Conservation (phyloP, 2,888 invertebrate genomes). For the Trichopria drosophilae region DNA sequence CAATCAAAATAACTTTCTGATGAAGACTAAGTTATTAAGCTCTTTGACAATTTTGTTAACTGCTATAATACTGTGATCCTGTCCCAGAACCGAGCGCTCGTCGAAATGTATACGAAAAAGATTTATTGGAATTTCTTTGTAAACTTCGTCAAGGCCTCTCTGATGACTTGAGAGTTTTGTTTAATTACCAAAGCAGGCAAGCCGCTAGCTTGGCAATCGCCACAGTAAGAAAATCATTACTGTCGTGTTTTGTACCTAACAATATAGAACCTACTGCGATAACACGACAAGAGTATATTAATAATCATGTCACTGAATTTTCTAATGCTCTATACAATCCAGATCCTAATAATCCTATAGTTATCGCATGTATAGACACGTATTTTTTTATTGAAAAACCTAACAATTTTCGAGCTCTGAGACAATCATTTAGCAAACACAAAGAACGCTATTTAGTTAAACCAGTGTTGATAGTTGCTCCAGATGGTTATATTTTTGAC, state of each 20-base stretch:
- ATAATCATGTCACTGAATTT: constrained; percentile 3
- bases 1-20: no score
- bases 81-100: no score
- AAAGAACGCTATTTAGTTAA: constrained; percentile 5
- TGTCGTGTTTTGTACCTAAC: constrained; percentile 12
- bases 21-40: no score
- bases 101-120: no score
- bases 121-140: no score
- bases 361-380: background rate
- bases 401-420: background rate
- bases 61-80: no score
- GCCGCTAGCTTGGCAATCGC: no score
- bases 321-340: constrained; percentile 8
- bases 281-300: constrained; percentile 6
- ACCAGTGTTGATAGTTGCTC: constrained; percentile 2
- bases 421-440: constrained; percentile 2
- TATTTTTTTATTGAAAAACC: constrained; percentile 1
- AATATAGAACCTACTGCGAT: constrained; percentile 20
- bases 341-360: constrained; percentile 5
- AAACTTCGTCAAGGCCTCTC: no score
- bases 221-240: constrained; percentile 1
- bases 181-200: no score
- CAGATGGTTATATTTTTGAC: no score
- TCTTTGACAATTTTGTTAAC: no score
- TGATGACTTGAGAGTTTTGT: no score